Evolutionary conservation across 2,888 invertebrate species (phyloP).

Genomic region (Athrips mouffetella): DNA sequence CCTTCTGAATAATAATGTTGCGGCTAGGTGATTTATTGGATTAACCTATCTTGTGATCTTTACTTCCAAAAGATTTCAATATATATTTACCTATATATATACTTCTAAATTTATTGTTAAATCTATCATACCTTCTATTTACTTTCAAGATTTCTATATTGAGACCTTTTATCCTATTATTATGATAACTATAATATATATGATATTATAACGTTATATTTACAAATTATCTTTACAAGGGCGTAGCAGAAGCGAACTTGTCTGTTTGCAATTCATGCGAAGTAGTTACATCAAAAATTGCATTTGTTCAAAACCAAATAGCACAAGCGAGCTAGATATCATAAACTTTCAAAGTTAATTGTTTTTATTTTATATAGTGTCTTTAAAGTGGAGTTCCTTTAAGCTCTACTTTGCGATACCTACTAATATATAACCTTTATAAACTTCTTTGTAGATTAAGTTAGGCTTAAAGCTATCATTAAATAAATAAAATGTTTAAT

Average conservation of each 20-base stretch:
- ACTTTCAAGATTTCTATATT: slow-evolving; percentile 4
- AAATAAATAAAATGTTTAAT: slow-evolving; percentile 63
- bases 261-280: slow-evolving; percentile 12
- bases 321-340: slow-evolving; percentile 65
- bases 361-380: slow-evolving; percentile 45
- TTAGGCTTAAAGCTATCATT: slow-evolving; percentile 71
- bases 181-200: background rate
- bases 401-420: slow-evolving; percentile 25
- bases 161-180: slow-evolving; percentile 1
- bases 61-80: slow-evolving; percentile 6
- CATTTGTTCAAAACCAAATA: slow-evolving; percentile 73
- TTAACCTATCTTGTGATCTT: slow-evolving; percentile 11
- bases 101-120: slow-evolving; percentile 2
- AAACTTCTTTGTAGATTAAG: slow-evolving; percentile 69
- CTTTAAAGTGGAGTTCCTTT: slow-evolving; percentile 33
- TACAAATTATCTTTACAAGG: background rate
- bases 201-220: background rate
- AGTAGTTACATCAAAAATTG: slow-evolving; percentile 61
- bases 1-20: slow-evolving; percentile 52
- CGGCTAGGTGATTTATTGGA: slow-evolving; percentile 21
- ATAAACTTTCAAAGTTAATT: slow-evolving; percentile 54
- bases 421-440: slow-evolving; percentile 47
- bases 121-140: background rate
- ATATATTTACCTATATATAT: slow-evolving; percentile 8
- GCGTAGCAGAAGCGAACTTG: slow-evolving; percentile 8